phyloP scores from a whole-genome alignment of 1,140 invertebrate genomes.

The Panulirus ornatus region DNA sequence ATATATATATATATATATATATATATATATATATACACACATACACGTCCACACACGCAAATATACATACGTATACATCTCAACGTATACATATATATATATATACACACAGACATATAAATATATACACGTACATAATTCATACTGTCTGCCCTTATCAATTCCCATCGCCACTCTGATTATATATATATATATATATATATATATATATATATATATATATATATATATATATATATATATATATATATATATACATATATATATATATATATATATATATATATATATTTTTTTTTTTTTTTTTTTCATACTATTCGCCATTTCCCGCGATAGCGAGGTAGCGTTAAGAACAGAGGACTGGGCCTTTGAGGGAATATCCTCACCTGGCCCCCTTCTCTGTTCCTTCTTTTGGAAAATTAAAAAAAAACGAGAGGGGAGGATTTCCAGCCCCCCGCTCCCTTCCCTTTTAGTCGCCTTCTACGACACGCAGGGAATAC shows the following conservation, averaged over 20 bases:
- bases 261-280: conserved; percentile 43
- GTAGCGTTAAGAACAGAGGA: too few species aligned
- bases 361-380: too few species aligned
- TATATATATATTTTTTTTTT: conserved; percentile 23
- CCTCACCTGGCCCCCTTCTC: too few species aligned
- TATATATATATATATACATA: conserved; percentile 21
- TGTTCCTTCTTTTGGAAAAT: too few species aligned
- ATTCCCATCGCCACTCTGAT: too few species aligned
- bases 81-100: neutral
- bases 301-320: too few species aligned
- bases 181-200: conserved; percentile 21
- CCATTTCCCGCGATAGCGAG: too few species aligned
- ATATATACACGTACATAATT: neutral
- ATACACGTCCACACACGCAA: neutral
- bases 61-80: too few species aligned
- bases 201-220: conserved; percentile 42
- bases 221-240: conserved; percentile 29
- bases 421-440: too few species aligned
- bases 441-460: too few species aligned
- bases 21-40: conserved; percentile 2
- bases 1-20: conserved; percentile 9
- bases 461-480: too few species aligned
- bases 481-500: too few species aligned
- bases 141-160: neutral
- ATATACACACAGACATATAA: neutral